Evolutionary conservation across 2,797 vertebrate genomes (phyloP), one percentile per base, ranked within the genome.

Genomic region (Rhinichthys osculus): DNA sequence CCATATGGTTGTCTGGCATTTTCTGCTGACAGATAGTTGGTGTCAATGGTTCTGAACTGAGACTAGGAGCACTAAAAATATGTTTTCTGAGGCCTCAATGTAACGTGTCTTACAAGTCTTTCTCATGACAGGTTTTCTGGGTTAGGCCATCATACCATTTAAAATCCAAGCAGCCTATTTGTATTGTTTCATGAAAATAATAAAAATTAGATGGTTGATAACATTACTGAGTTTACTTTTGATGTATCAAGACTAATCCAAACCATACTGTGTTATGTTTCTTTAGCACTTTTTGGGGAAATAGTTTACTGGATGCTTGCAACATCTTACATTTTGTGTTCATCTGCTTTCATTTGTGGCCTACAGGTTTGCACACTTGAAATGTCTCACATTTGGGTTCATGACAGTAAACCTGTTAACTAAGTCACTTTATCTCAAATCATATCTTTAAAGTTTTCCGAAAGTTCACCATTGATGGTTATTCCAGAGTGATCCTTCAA

Each of bases 401-500:
- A 35, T 35, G 30, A 16, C 7, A 23, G 42, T 14, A 17, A 67
- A 50, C 44, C 64, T 67, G 10, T 52, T 81, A 50, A 35, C 40
- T 13, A 23, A 67, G 19, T 52, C 27, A 67, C 42, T 81, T 44
- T 69, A 50, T 81, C 27, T 69, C 33, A 17, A 47, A 35, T 52
- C 64, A 47, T 50, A 33, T 59, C 74, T 21, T 52, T 5, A 27
- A 21, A 70, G 21, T 71, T 40, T 82, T 4, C 33, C 4, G n/a
- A 38, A 50, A 82, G 8, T 71, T 67, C 78, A 47, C 40, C 4
- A 66, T 47, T 38, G 38, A 16, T 50, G 72, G 44, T 67, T 69
- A 21, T 42, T 78, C 35, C n/a, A 33, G 17, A 84, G 62, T 77
- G 14, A 54, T 42, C 44, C 5, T 69, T 69, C 14, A 78, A 89